A percentile compares a stretch with the other conserved stretches of the same genome.
Conservation (phyloP, 2,888 invertebrate genomes). For the Drosophila mimica region DNA sequence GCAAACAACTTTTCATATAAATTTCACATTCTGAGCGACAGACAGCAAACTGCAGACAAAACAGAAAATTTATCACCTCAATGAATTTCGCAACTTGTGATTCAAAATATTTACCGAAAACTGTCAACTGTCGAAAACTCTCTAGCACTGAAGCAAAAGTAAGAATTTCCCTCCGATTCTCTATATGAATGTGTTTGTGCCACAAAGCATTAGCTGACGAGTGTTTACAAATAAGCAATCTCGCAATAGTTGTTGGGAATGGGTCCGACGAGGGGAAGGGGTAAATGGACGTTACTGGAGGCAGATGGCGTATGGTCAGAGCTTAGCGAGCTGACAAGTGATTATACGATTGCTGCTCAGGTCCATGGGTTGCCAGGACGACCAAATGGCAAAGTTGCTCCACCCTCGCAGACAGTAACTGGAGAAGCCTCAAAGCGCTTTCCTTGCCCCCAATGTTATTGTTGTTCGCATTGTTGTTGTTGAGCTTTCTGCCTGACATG, state of each 20-base stretch:
- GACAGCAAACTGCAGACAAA: constrained; percentile 20
- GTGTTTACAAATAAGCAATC: constrained; percentile 76
- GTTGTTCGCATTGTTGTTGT: constrained; percentile 8
- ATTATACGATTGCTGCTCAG: constrained; percentile 70
- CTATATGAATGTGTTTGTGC: constrained; percentile 16
- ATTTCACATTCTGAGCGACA: constrained; percentile 68
- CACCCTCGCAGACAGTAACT: constrained; percentile 15
- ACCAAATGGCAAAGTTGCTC: constrained; percentile 43
- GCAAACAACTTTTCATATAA: constrained; percentile 71
- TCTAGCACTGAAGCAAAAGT: constrained; percentile 24
- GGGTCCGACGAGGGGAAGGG: not conserved
- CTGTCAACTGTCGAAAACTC: constrained; percentile 40
- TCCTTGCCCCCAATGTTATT: constrained; percentile 7
- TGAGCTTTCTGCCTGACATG: constrained; percentile 35
- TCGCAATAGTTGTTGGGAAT: constrained; percentile 3
- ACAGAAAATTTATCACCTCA: constrained; percentile 61
- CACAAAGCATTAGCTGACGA: constrained; percentile 55
- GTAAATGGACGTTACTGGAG: not conserved
- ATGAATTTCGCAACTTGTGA: constrained; percentile 75
- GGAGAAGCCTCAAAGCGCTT: constrained; percentile 23
- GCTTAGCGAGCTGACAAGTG: constrained; percentile 74
- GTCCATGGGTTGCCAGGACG: constrained; percentile 29
- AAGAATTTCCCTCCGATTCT: constrained; percentile 10
- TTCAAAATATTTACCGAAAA: constrained; percentile 70
- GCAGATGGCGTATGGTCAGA: constrained; percentile 41